phyloP scores from a whole-genome alignment of 2,797 vertebrate species.

The Podarcis siculus region DNA sequence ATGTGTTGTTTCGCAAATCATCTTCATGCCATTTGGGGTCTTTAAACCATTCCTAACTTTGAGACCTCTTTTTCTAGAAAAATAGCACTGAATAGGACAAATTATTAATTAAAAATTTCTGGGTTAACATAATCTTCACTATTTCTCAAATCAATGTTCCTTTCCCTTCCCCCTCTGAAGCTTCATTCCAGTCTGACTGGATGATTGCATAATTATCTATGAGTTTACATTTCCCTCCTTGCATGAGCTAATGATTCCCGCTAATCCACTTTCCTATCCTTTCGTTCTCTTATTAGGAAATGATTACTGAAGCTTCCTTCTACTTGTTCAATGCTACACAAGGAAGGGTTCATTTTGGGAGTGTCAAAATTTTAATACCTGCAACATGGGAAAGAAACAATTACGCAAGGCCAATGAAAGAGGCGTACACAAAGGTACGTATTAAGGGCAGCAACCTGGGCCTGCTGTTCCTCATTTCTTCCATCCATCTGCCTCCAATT shows the following conservation, averaged over 20 bases:
- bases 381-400: conserved; percentile 66
- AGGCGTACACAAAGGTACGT: conserved; percentile 74
- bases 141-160: not conserved
- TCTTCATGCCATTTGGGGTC: not conserved
- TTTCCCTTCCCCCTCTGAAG: not conserved
- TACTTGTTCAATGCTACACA: conserved; percentile 74
- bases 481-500: not conserved
- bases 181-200: not conserved
- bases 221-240: not conserved
- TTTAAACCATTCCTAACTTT: too few species aligned
- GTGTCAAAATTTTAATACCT: conserved; percentile 76
- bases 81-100: not conserved
- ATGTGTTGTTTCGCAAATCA: not conserved
- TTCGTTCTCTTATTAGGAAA: conserved; percentile 66
- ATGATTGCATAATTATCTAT: not conserved
- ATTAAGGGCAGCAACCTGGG: conserved; percentile 1
- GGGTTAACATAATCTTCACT: not conserved
- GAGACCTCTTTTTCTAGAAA: too few species aligned
- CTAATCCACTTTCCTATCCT: not conserved
- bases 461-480: not conserved
- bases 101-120: not conserved
- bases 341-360: conserved; percentile 74
- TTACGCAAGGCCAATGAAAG: conserved; percentile 64
- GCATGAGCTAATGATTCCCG: not conserved
- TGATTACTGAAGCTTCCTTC: conserved; percentile 73